Percentiles rank a stretch among this genome's conserved stretches.
These are phyloP conservation scores for Polyploca ridens DNA, from an alignment of 2,888 invertebrate genomes.

Conservation along the genomic window DNA sequence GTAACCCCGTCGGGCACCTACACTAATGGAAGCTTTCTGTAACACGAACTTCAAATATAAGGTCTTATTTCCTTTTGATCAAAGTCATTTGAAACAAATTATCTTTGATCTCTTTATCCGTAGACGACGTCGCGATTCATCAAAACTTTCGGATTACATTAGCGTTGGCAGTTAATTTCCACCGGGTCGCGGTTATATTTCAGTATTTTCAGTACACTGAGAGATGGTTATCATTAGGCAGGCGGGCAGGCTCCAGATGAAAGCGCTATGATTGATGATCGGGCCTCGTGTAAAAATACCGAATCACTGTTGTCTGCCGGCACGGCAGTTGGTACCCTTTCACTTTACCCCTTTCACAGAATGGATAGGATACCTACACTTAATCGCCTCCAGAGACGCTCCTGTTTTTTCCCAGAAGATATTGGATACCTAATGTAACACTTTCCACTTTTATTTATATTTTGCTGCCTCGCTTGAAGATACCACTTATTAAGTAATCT, in stretches of 20 bases:
- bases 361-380: conserved; percentile 10
- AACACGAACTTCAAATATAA: conserved; percentile 36
- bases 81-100: conserved; percentile 37
- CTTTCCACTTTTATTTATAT: not conserved
- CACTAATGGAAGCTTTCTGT: conserved; percentile 28
- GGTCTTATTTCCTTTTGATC: conserved; percentile 41
- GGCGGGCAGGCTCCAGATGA: conserved; percentile 28
- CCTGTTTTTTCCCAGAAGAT: conserved; percentile 37
- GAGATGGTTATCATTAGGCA: conserved; percentile 52
- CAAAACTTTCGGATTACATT: conserved; percentile 36
- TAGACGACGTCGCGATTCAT: conserved; percentile 25
- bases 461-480: not conserved
- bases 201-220: conserved; percentile 13
- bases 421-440: conserved; percentile 32
- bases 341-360: conserved; percentile 48
- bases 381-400: conserved; percentile 39
- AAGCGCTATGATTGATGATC: conserved; percentile 57
- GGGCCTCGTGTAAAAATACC: conserved; percentile 43
- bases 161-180: conserved; percentile 15
- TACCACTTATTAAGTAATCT: not conserved
- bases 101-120: conserved; percentile 32
- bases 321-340: conserved; percentile 29
- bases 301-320: conserved; percentile 62
- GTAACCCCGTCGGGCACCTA: conserved; percentile 1
- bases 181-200: conserved; percentile 9